Conservation (phyloP, 2,888 invertebrate genomes). For the Lasioglossum calceatum region DNA sequence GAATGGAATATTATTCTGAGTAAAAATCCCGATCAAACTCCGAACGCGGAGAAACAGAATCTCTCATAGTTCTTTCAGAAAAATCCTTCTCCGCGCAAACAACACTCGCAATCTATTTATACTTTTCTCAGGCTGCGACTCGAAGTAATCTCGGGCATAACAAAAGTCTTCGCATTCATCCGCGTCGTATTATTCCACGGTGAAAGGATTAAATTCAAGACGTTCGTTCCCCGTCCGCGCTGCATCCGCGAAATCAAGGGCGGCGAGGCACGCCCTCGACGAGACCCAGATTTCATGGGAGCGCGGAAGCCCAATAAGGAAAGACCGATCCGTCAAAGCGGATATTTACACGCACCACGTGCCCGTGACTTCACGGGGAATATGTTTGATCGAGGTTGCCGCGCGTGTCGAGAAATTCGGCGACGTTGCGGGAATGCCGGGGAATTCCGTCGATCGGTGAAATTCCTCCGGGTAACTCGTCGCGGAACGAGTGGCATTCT, state of each 20-base stretch:
- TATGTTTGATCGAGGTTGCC: constrained; percentile 30
- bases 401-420: constrained; percentile 26
- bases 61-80: background rate
- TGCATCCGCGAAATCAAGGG: background rate
- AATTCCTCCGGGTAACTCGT: constrained; percentile 30
- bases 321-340: constrained; percentile 44
- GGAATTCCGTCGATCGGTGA: constrained; percentile 26
- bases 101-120: background rate
- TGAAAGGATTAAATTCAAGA: constrained; percentile 20
- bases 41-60: background rate
- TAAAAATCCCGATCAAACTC: background rate
- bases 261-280: background rate
- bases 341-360: constrained; percentile 46
- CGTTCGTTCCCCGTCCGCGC: background rate
- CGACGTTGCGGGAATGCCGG: constrained; percentile 1
- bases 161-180: constrained; percentile 4
- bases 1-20: background rate
- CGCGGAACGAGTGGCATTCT: constrained; percentile 41
- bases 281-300: constrained; percentile 25
- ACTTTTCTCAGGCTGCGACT: background rate
- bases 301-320: constrained; percentile 33
- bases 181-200: background rate
- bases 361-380: constrained; percentile 29
- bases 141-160: background rate
- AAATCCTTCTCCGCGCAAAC: background rate